Base-by-base conservation (phyloP, 2,888 invertebrate genomes). In the Netelia fuscicornis region DNA sequence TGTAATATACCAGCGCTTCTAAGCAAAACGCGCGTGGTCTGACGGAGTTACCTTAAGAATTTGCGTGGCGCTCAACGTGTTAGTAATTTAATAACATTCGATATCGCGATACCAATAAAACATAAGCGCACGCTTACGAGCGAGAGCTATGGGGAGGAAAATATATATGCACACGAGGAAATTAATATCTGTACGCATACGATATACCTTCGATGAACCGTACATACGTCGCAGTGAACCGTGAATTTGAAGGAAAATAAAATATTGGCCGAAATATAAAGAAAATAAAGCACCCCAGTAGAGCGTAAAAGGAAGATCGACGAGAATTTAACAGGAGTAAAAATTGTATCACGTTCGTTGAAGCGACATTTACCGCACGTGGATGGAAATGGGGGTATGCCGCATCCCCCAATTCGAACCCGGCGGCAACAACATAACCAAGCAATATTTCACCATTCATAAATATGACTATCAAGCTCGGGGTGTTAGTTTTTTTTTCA, bases 201-300 rank as follows among this genome's bases (percentile, higher is more conserved):
- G 13, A 42, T 72, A 79, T 6, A 79, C 56, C 71, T 25, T 20
- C 60, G 48, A 78, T 78, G 37, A 30, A 68, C 48, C 67, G 83
- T 86, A 79, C 81, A 86, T 81, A 86, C 87, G 85, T 84, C 79
- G 67, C 86, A 87, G 86, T 86, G 82, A 80, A 9, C 5, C 56
- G 44, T 72, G 25, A 64, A 79, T 71, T 71, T 17, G 9, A 62
- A 54, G 58, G 25, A 71, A 56, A 64, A 65, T 11, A 58, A 75
- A 11, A 9, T 11, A 75, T 20, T 13, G 37, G 52, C 10, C 25
- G 25, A n/a, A 30, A 62, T 54, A 54, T 10, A 62, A 62, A n/a
- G 58, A 75, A 81, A 70, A 70, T 64, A 82, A 77, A 60, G 71
- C 58, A 60, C 48, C 58, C 62, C 25, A 23, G 60, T 52, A 72